Evolutionary conservation across 1,140 invertebrate genomes (phyloP), one percentile per base, ranked within the genome.

Genomic region (Medauroidea extradentata): DNA sequence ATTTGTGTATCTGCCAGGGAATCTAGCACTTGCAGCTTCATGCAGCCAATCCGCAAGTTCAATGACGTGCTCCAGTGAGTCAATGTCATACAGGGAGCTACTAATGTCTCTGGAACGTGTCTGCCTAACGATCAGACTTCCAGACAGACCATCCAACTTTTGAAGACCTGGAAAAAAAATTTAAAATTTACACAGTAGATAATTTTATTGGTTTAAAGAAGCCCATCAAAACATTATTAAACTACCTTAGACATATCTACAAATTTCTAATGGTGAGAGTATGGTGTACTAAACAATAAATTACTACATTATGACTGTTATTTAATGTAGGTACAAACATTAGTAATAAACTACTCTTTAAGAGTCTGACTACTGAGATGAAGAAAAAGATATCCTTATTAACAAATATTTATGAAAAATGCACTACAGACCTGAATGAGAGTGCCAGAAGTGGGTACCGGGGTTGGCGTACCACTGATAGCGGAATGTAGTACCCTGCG

Each of bases 361-460:
- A n/a, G n/a, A n/a, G n/a, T n/a, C n/a, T n/a, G n/a, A n/a, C n/a
- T n/a, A n/a, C n/a, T n/a, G n/a, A n/a, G n/a, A n/a, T n/a, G n/a
- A n/a, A n/a, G n/a, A n/a, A n/a, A n/a, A n/a, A n/a, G n/a, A n/a
- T n/a, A n/a, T n/a, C n/a, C n/a, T n/a, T n/a, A n/a, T n/a, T n/a
- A n/a, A n/a, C n/a, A n/a, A n/a, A n/a, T n/a, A n/a, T n/a, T n/a
- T n/a, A n/a, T n/a, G n/a, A n/a, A n/a, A 25, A 46, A 11, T 13
- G 13, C 29, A 34, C 29, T 11, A 75, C 42, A 79, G 70, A 74
- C 85, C 85, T 34, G 80, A 76, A 62, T 87, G 85, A 21, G 83
- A 83, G 69, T 87, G 85, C 79, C 82, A 87, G 63, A 83, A 87
- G 68, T 86, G 82, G 0, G 84, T 86, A 18, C 85, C 85, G 27